Conservation (phyloP, 2,797 vertebrate species). For the Apogon hyalosoma region DNA sequence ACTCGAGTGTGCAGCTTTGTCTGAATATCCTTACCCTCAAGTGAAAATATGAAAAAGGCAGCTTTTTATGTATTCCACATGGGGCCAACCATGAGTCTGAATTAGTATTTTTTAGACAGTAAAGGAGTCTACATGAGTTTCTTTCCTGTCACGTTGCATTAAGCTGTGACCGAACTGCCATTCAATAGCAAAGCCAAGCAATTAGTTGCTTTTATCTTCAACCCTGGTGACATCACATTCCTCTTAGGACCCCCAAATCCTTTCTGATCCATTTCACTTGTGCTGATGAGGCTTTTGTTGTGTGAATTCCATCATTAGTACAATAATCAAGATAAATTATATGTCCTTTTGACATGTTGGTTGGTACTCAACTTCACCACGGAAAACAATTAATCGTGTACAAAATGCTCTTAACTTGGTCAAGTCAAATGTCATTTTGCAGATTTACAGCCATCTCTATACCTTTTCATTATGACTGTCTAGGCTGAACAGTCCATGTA, state of each 20-base stretch:
- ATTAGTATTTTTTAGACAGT: conserved; percentile 27
- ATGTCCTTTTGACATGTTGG: neutral
- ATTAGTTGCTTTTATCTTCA: conserved; percentile 81
- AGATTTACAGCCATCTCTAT: conserved; percentile 12
- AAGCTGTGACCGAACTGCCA: conserved; percentile 50
- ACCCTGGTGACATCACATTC: conserved; percentile 74
- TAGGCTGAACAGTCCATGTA: conserved; percentile 31
- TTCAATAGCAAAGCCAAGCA: conserved; percentile 70
- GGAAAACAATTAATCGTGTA: neutral
- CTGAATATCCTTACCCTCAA: conserved; percentile 41
- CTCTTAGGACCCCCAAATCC: conserved; percentile 70
- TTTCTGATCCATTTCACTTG: conserved; percentile 65
- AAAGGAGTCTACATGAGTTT: conserved; percentile 49
- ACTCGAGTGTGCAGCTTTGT: conserved; percentile 39
- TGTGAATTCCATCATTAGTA: conserved; percentile 26
- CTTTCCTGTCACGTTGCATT: conserved; percentile 63
- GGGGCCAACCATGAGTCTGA: conserved; percentile 46
- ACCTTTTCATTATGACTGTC: conserved; percentile 32
- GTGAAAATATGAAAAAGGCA: conserved; percentile 52
- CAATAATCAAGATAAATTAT: conserved; percentile 25
- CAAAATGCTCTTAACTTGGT: conserved; percentile 17
- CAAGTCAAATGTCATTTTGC: conserved; percentile 8
- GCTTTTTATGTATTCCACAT: conserved; percentile 47
- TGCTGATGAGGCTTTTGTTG: conserved; percentile 62
- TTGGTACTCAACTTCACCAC: neutral